Conservation (phyloP, 1,140 invertebrate genomes). For the Cheumatopsyche charites region DNA sequence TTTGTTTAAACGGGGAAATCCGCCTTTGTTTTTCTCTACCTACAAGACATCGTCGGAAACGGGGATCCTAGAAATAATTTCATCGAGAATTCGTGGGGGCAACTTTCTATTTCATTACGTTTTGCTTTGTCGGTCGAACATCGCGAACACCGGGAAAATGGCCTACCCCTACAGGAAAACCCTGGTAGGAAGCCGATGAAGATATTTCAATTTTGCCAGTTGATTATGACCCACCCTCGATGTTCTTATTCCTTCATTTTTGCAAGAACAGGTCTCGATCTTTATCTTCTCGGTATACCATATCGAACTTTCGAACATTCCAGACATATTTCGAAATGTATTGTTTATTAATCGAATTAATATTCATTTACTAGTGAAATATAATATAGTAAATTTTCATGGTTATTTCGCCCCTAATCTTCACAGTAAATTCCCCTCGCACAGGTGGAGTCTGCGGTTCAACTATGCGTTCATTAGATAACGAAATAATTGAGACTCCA, state of each 20-base stretch:
- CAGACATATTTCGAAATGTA: too few relatives aligned
- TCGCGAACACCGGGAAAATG: background rate
- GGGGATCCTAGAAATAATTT: conserved; percentile 40
- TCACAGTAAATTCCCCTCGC: too few relatives aligned
- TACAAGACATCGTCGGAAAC: background rate
- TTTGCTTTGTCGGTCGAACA: conserved; percentile 15
- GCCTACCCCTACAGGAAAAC: background rate
- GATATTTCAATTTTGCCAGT: conserved; percentile 40
- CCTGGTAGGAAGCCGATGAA: conserved; percentile 16
- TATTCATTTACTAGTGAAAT: background rate
- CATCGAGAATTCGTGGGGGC: conserved; percentile 27
- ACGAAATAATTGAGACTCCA: background rate
- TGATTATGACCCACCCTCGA: conserved; percentile 24
- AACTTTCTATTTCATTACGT: conserved; percentile 38
- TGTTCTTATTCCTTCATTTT: conserved; percentile 3
- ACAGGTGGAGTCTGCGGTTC: background rate
- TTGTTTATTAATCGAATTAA: too few relatives aligned
- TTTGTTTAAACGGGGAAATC: conserved; percentile 44
- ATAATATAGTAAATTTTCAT: background rate
- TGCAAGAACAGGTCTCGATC: conserved; percentile 11
- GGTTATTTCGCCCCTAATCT: background rate
- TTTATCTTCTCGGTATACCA: background rate
- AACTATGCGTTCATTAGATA: conserved; percentile 10
- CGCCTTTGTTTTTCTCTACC: conserved; percentile 34
- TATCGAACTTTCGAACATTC: background rate